Base-by-base conservation (phyloP, 2,113 vertebrate genomes). In the Chloebia gouldiae region DNA sequence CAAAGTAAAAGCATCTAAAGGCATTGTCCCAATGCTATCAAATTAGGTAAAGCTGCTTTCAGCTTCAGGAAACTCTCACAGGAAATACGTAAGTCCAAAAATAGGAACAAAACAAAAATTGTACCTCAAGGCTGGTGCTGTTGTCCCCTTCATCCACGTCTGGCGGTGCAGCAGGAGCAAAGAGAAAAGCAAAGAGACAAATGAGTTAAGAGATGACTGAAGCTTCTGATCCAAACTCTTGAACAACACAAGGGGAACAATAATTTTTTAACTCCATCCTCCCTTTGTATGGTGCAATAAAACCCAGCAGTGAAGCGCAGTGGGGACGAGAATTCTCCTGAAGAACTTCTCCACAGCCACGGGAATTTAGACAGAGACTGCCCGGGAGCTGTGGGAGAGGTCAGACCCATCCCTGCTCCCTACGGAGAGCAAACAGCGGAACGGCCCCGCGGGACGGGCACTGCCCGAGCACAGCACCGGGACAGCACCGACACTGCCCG, bases 81-180 rank as follows among this genome's bases (percentile, higher is more conserved):
- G 15, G 24, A 72, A 57, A 54, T 3, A 44, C 80, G 4, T 0
- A 15, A 0, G 1, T 7, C 23, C 24, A 21, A 53, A 65, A 54
- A 2, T 1, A n/a, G 27, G 1, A 54, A 14, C 16, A 23, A 25
- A 69, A 33, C 13, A 11, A 1, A 12, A 1, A 3, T 2, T 0
- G 1, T 95, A 97, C 97, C 97, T 96, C 68, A 2, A 86, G 51
- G 97, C 98, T 97, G 85, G 72, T 87, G 61, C 9, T 93, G 44
- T 97, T 97, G 19, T 97, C 96, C 12, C 88, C 94, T 21, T 96
- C 96, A 25, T 76, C 97, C 98, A 98, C 98, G 28, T 51, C 97
- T 97, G 92, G 9, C 42, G 39, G 13, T 3, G 16, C 4, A 1
- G 63, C 51, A 31, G 64, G 28, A 42, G 11, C 15, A 13, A 37